Evolutionary conservation across 2,888 invertebrate genomes (phyloP).

Genomic region (Aporophyla lueneburgensis): DNA sequence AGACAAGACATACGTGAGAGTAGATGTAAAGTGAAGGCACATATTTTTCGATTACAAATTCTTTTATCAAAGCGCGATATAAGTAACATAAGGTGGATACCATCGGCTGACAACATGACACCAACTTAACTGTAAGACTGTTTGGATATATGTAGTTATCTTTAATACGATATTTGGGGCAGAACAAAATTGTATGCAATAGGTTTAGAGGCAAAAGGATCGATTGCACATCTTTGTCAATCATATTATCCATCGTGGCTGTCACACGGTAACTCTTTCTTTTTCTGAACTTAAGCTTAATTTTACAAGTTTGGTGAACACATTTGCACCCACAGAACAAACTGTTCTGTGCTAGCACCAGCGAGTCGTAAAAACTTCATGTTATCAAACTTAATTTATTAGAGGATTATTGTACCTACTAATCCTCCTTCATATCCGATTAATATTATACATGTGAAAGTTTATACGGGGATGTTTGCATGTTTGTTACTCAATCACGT

Average conservation of each 20-base stretch:
- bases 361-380: background rate
- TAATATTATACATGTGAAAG: no score
- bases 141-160: constrained; percentile 7
- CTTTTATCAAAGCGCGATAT: no score
- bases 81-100: background rate
- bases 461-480: no score
- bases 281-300: background rate
- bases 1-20: background rate
- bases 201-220: constrained; percentile 19
- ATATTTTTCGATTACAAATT: no score
- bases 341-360: no score
- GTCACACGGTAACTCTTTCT: background rate
- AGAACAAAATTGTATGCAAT: background rate
- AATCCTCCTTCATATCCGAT: no score
- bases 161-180: constrained; percentile 14
- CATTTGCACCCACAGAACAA: background rate
- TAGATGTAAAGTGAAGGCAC: background rate
- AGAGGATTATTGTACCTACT: background rate
- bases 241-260: background rate
- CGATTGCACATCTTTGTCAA: constrained; percentile 18
- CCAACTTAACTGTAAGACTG: background rate
- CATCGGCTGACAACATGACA: background rate
- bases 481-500: no score
- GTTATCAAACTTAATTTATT: background rate
- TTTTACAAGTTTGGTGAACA: background rate